A percentile compares a stretch with the other conserved stretches of the same genome.
These are phyloP conservation scores for Liodrosophila aerea DNA, from an alignment of 2,888 invertebrate genomes.

Conservation along the genomic window DNA sequence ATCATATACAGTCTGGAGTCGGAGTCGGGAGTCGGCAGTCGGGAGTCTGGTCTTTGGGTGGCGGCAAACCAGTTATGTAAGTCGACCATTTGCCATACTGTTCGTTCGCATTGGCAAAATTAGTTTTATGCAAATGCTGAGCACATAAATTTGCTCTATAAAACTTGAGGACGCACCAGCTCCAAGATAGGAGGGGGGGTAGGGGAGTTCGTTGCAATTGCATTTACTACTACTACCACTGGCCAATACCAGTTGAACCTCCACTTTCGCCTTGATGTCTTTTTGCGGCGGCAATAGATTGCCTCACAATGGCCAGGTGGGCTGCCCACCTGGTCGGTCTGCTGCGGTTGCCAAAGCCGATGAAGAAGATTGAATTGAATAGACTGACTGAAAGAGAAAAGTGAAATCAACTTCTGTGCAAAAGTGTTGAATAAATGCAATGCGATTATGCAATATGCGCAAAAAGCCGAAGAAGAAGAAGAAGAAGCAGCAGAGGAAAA, in stretches of 20 bases:
- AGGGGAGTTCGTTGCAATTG: slow-evolving; percentile 17
- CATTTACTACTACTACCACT: too few species aligned
- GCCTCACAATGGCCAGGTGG: slow-evolving; percentile 41
- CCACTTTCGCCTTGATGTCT: slow-evolving; percentile 63
- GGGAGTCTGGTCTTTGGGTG: slow-evolving; percentile 10
- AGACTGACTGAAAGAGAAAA: slow-evolving; percentile 8
- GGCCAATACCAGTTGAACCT: slow-evolving; percentile 52
- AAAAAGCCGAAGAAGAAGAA: too few species aligned
- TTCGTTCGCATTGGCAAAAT: slow-evolving; percentile 54
- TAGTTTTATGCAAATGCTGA: slow-evolving; percentile 75
- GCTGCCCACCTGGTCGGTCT: slow-evolving; percentile 10
- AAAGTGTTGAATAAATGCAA: slow-evolving; percentile 6
- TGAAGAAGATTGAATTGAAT: slow-evolving; percentile 11
- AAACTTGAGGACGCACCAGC: slow-evolving; percentile 36
- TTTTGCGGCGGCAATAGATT: slow-evolving; percentile 21
- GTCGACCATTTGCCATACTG: slow-evolving; percentile 40
- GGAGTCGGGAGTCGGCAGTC: slow-evolving; percentile 28
- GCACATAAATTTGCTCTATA: slow-evolving; percentile 73
- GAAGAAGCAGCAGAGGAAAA: not conserved
- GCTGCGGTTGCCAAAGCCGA: slow-evolving; percentile 14
- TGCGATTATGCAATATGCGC: slow-evolving; percentile 14
- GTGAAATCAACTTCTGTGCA: slow-evolving; percentile 21
- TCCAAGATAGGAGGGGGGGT: not conserved
- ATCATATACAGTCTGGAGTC: slow-evolving; percentile 33
- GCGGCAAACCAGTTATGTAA: slow-evolving; percentile 62